phyloP scores from a whole-genome alignment of 2,113 vertebrate species.

The Cettia cetti region DNA sequence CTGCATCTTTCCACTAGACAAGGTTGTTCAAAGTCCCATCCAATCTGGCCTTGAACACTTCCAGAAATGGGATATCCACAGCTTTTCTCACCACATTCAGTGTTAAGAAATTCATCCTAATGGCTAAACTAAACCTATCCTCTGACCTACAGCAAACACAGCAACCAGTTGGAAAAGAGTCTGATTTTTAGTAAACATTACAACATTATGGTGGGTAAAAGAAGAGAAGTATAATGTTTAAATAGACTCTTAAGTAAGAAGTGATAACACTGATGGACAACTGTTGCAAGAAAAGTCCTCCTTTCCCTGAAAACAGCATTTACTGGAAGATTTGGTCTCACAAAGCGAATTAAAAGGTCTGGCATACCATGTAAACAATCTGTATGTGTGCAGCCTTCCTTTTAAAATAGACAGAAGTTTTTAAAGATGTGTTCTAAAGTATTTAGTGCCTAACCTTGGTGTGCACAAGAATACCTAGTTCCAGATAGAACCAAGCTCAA shows the following conservation, averaged over 20 bases:
- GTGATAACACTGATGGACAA: neutral
- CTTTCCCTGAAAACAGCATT: neutral
- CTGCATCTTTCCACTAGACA: neutral
- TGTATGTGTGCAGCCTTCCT: fast-evolving
- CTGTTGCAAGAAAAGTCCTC: neutral
- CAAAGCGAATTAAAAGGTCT: neutral
- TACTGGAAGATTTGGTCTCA: neutral
- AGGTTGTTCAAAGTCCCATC: neutral
- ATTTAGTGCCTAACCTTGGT: neutral
- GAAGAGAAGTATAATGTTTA: neutral
- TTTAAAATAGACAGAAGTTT: neutral
- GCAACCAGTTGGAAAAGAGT: neutral
- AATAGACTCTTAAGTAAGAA: neutral
- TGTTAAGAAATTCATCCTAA: neutral
- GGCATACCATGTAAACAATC: neutral
- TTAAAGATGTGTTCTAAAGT: neutral
- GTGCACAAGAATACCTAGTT: neutral
- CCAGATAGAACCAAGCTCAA: neutral
- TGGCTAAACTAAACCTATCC: neutral
- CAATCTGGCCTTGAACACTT: neutral
- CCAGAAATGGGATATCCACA: neutral
- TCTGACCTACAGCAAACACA: neutral
- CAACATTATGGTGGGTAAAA: neutral
- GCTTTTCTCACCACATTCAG: neutral
- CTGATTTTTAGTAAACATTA: neutral